Evolutionary conservation across 2,888 invertebrate species (phyloP), one percentile per base, ranked within the genome.

Genomic region (Rhamnusium bicolor): DNA sequence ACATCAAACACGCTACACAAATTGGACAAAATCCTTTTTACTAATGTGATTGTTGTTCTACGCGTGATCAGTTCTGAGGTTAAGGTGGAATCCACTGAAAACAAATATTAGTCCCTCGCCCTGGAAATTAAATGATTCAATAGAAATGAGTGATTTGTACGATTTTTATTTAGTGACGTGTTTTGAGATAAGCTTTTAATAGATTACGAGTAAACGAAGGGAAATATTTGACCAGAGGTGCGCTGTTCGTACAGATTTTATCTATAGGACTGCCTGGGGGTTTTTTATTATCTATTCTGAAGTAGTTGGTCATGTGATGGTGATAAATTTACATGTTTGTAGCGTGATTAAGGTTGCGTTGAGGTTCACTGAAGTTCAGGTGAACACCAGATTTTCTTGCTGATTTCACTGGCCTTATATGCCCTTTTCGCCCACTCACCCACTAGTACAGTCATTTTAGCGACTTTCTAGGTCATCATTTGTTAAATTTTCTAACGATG

Each of bases 311-410:
- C 82, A 81, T 80, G 82, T 80, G 82, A 81, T 79, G 77, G 81
- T 82, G 81, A 83, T 83, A 83, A 82, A 84, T 83, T 82, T 82
- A 79, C 81, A 78, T 81, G 80, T 84, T 84, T 80, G 81, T 83
- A 78, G 82, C 82, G 82, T 82, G 82, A 82, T 81, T 80, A 77
- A 79, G 74, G 75, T 78, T 79, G 77, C 76, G 77, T 78, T 71
- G 71, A 76, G 79, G 68, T 77, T 79, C 76, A 78, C 69, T 78
- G 81, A 77, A 80, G 82, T 79, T 81, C 78, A 80, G 81, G 80
- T 80, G 81, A 83, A 79, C 82, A 81, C 82, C 82, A 75, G 80
- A 80, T 78, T 77, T 73, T 68, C 71, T 71, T 70, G 54, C 73
- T 65, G 73, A 77, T 77, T 72, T 71, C 61, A 67, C 63, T 71